Evolutionary conservation across 2,888 invertebrate genomes (phyloP).

Genomic region (Hermaeophaga mercurialis): DNA sequence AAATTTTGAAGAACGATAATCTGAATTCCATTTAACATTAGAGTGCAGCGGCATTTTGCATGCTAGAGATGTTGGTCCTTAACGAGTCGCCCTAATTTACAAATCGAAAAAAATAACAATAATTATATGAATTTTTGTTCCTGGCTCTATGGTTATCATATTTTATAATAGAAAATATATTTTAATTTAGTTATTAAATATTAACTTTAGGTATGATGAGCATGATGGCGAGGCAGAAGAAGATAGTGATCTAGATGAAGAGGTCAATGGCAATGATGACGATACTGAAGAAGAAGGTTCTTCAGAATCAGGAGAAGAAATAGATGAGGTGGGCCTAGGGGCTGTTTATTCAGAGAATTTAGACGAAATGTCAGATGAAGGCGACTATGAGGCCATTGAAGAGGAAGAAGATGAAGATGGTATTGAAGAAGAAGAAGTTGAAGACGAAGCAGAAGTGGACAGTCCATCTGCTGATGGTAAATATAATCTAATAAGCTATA

Average conservation of each 20-base stretch:
- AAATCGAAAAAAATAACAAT: too few relatives aligned
- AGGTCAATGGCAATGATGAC: conserved; percentile 73
- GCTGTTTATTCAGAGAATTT: conserved; percentile 61
- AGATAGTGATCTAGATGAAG: conserved; percentile 79
- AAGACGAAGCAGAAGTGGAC: conserved; percentile 33
- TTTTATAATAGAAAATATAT: too few relatives aligned
- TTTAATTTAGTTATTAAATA: too few relatives aligned
- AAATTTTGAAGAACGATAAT: too few relatives aligned
- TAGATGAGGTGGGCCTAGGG: conserved; percentile 55
- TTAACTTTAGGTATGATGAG: conserved; percentile 66
- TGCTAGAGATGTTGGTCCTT: too few relatives aligned
- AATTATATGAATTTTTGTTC: too few relatives aligned
- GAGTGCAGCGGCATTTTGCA: too few relatives aligned
- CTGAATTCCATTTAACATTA: too few relatives aligned
- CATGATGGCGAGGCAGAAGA: conserved; percentile 83
- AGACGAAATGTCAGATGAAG: conserved; percentile 63
- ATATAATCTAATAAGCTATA: too few relatives aligned
- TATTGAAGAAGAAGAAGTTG: conserved; percentile 55
- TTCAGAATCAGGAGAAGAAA: conserved; percentile 63
- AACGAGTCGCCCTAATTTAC: too few relatives aligned
- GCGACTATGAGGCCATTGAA: conserved; percentile 60
- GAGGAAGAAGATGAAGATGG: conserved; percentile 57
- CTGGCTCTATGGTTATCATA: too few relatives aligned
- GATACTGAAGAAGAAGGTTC: conserved; percentile 57
- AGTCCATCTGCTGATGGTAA: conserved; percentile 22